phyloP scores from a whole-genome alignment of 2,888 invertebrate genomes.

The Esperia sulphurella region DNA sequence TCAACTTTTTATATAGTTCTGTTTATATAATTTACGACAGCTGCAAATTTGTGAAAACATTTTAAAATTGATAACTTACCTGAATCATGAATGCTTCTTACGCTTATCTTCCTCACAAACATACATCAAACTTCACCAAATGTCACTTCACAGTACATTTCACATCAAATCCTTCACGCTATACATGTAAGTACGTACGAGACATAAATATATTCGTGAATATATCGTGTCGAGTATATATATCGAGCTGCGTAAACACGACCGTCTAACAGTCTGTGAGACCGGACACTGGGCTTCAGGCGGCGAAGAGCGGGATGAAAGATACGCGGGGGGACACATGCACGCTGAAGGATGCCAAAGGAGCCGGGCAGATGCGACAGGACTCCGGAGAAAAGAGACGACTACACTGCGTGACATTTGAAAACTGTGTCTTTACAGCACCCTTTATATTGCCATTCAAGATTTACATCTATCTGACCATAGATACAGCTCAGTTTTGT shows the following conservation, averaged over 20 bases:
- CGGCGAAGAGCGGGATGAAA: conserved; percentile 71
- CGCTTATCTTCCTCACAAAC: conserved; percentile 51
- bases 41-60: background rate
- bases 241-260: conserved; percentile 49
- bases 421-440: conserved; percentile 77
- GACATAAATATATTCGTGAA: conserved; percentile 49
- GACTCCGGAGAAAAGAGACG: conserved; percentile 78
- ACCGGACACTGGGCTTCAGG: conserved; percentile 75
- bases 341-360: conserved; percentile 75
- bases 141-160: conserved; percentile 73
- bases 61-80: conserved; percentile 44
- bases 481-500: conserved; percentile 26
- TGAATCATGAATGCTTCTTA: conserved; percentile 71
- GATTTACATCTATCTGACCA: conserved; percentile 15
- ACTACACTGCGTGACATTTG: conserved; percentile 77
- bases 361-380: conserved; percentile 75
- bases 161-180: conserved; percentile 57
- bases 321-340: conserved; percentile 70
- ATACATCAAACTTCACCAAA: conserved; percentile 59
- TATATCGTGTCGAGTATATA: conserved; percentile 37
- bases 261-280: conserved; percentile 66
- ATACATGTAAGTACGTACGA: conserved; percentile 49
- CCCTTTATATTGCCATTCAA: conserved; percentile 31
- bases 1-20: too few relatives aligned
- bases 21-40: too few relatives aligned